phyloP scores from a whole-genome alignment of 1,140 invertebrate genomes.

The Psix sp. region DNA sequence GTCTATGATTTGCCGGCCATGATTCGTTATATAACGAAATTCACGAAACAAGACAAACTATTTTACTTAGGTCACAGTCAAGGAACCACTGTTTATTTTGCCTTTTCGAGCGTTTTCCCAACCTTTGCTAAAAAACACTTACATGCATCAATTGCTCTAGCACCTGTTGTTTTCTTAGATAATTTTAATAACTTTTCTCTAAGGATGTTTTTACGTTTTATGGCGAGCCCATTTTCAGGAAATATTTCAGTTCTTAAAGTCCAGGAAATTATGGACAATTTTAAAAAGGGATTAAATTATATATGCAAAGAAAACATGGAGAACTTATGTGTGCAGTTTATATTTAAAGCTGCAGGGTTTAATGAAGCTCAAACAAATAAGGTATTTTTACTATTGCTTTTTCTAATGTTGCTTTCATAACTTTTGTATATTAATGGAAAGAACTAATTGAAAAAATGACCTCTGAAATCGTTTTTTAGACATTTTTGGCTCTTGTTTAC shows the following conservation, averaged over 20 bases:
- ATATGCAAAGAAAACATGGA: not conserved
- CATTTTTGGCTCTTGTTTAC: constrained; percentile 23
- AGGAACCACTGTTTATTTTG: constrained; percentile 81
- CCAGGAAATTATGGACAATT: not conserved
- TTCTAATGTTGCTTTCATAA: no score
- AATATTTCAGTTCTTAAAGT: not conserved
- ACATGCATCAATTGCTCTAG: not conserved
- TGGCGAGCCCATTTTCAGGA: not conserved
- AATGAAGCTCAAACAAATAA: constrained; percentile 24
- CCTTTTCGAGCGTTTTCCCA: constrained; percentile 49
- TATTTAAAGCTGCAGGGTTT: not conserved
- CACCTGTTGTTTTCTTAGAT: not conserved
- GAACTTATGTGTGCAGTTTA: no score
- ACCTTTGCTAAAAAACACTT: not conserved
- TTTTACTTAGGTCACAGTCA: constrained; percentile 82
- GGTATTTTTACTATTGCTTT: constrained; percentile 4
- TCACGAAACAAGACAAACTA: constrained; percentile 77
- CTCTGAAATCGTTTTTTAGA: not conserved
- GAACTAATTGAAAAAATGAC: no score
- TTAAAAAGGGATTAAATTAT: not conserved
- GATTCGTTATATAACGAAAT: constrained; percentile 81
- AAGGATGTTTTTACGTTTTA: not conserved
- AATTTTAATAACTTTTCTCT: not conserved
- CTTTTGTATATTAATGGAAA: no score
- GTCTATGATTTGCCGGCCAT: constrained; percentile 85